phyloP scores from a whole-genome alignment of 2,888 invertebrate genomes.

The Platycheirus albimanus region DNA sequence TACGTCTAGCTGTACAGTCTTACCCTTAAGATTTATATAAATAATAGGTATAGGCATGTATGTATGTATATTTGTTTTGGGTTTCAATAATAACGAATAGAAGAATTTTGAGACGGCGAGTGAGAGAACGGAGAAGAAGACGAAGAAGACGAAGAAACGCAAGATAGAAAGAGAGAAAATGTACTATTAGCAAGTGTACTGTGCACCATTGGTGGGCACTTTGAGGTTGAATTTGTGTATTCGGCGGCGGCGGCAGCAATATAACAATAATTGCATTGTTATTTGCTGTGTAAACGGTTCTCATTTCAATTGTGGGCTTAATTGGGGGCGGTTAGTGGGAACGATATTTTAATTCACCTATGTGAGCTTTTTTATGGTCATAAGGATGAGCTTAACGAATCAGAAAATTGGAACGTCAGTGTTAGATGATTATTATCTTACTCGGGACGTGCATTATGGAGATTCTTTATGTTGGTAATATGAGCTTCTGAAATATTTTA shows the following conservation, averaged over 20 bases:
- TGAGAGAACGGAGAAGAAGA: not conserved
- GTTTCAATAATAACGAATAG: not conserved
- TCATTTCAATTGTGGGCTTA: conserved; percentile 13
- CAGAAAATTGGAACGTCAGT: conserved; percentile 36
- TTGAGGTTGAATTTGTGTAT: conserved; percentile 16
- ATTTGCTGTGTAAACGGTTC: conserved; percentile 41
- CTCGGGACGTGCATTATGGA: too few species aligned
- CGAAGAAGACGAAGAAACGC: not conserved
- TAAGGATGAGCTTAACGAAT: conserved; percentile 53
- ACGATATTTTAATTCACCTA: not conserved
- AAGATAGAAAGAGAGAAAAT: not conserved
- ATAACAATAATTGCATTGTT: conserved; percentile 63
- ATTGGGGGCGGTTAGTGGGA: conserved; percentile 56
- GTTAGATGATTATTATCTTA: not conserved
- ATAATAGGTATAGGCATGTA: too few species aligned
- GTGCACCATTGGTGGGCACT: conserved; percentile 19
- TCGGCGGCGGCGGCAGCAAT: conserved; percentile 13
- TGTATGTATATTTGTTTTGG: not conserved
- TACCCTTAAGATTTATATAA: too few species aligned
- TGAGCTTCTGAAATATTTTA: too few species aligned
- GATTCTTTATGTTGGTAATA: not conserved
- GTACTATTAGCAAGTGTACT: conserved; percentile 6
- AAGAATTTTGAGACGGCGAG: not conserved
- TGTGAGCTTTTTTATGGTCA: conserved; percentile 13
- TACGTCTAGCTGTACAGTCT: too few species aligned